Evolutionary conservation across 1,140 invertebrate species (phyloP), one percentile per base, ranked within the genome.

Genomic region (Choristoneura fumiferana): DNA sequence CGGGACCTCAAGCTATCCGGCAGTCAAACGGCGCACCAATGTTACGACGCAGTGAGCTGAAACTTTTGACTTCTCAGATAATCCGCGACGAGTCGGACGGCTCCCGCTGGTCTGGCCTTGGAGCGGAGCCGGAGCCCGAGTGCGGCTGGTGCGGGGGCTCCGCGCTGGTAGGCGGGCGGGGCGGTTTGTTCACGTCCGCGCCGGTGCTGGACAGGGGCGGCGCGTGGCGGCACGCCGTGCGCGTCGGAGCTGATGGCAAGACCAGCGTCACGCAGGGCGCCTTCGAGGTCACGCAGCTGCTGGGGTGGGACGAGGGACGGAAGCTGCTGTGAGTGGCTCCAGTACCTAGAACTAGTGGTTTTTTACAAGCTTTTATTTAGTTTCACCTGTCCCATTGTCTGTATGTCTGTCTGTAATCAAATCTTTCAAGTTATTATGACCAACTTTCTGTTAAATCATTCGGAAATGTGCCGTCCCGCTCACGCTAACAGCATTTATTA

Each of bases 271-370:
- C 94, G 0, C 91, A 92, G 59, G 94, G 93, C 6, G 89, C 89
- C 53, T 93, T 92, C 67, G 94, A 94, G 71, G 90, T 95, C 15
- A 93, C 91, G 0, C 90, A 91, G 59, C 89, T 95, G 13, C 71
- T 94, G 4, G 92, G 92, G 0, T 95, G 93, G 91, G 92, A 94
- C 66, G 91, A 92, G 67, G 80, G 90, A 13, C 90, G 91, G 62
- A 84, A 92, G 45, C 75, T 91, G 29, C 89, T 95, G 92, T 94
- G 82, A 92, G 91, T 79, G 68, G n/a, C n/a, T n/a, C n/a, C n/a
- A n/a, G n/a, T n/a, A n/a, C n/a, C n/a, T n/a, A n/a, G n/a, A n/a
- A n/a, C n/a, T n/a, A n/a, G n/a, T n/a, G n/a, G n/a, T n/a, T n/a
- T n/a, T 49, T 3, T 29, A 29, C 22, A 29, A 29, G 22, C 22